These are phyloP conservation scores for Galeopterus variegatus DNA, from an alignment of 2,113 vertebrate genomes.

Conservation along the genomic window DNA sequence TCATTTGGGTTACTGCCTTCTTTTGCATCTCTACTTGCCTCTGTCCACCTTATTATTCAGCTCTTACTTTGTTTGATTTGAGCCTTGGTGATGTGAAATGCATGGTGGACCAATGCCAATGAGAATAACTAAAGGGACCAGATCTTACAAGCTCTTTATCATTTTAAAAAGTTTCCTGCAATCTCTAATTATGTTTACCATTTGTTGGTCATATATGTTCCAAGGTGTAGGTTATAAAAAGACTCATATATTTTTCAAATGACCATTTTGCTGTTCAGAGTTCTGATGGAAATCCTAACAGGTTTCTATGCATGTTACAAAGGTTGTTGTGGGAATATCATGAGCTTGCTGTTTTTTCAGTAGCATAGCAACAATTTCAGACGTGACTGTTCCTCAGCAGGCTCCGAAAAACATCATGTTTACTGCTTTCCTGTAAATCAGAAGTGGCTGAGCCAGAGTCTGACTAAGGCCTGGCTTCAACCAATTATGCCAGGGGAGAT, in stretches of 20 bases:
- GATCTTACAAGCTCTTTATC: background rate
- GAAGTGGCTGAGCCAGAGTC: background rate
- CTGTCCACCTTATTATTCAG: background rate
- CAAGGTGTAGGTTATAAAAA: background rate
- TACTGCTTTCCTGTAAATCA: background rate
- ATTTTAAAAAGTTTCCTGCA: background rate
- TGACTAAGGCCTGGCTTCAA: background rate
- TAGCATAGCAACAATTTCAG: conserved; percentile 57
- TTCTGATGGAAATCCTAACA: background rate
- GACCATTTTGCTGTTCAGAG: background rate
- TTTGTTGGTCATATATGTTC: background rate
- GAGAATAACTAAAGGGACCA: background rate
- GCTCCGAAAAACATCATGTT: background rate
- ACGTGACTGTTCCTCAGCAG: background rate
- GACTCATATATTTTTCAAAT: background rate
- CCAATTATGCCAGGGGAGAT: background rate
- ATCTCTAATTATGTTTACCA: background rate
- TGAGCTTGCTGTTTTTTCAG: background rate
- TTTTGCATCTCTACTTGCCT: background rate
- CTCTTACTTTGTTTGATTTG: background rate
- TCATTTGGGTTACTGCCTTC: background rate
- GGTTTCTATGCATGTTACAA: background rate
- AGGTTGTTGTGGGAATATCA: background rate
- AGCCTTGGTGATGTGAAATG: background rate
- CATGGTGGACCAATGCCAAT: background rate